These are phyloP conservation scores for Morelia viridis DNA, from an alignment of 2,797 vertebrate species.

Conservation along the genomic window DNA sequence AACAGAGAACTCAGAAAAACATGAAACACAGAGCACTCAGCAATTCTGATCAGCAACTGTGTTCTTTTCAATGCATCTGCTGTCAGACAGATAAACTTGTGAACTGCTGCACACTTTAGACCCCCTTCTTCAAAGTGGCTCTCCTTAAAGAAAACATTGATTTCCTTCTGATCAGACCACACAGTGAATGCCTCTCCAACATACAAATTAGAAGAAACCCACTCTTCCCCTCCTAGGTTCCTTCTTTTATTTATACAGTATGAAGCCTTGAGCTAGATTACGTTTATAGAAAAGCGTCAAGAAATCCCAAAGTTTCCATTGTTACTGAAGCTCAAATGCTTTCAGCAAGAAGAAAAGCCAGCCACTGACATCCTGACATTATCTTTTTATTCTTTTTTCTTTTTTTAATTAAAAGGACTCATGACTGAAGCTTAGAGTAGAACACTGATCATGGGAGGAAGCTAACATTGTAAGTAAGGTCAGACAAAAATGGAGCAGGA, in stretches of 20 bases:
- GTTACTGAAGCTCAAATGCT: background rate
- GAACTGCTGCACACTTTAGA: slow-evolving; percentile 34
- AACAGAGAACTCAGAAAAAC: slow-evolving; percentile 19
- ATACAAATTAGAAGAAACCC: slow-evolving; percentile 15
- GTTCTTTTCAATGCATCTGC: background rate
- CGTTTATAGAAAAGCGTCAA: slow-evolving; percentile 12
- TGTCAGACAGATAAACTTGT: slow-evolving; percentile 42
- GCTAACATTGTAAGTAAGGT: too few relatives aligned
- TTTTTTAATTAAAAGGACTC: background rate
- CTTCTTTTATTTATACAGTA: slow-evolving; percentile 11
- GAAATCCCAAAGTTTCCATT: slow-evolving; percentile 16
- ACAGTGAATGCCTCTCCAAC: slow-evolving; percentile 17
- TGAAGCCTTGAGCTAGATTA: background rate
- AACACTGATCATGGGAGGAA: background rate
- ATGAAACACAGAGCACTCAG: slow-evolving; percentile 15
- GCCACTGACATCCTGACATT: background rate
- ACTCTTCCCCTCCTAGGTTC: slow-evolving; percentile 17
- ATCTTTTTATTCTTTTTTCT: background rate
- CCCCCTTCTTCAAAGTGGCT: slow-evolving; percentile 35
- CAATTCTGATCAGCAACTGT: slow-evolving; percentile 49
- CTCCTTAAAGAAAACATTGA: slow-evolving; percentile 21
- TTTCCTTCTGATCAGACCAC: slow-evolving; percentile 25
- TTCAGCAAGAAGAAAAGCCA: background rate
- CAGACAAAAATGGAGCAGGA: background rate
- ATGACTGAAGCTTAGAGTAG: background rate